These are phyloP conservation scores for Chaetorhynchus papuensis DNA, from an alignment of 2,113 vertebrate genomes.

Conservation along the genomic window DNA sequence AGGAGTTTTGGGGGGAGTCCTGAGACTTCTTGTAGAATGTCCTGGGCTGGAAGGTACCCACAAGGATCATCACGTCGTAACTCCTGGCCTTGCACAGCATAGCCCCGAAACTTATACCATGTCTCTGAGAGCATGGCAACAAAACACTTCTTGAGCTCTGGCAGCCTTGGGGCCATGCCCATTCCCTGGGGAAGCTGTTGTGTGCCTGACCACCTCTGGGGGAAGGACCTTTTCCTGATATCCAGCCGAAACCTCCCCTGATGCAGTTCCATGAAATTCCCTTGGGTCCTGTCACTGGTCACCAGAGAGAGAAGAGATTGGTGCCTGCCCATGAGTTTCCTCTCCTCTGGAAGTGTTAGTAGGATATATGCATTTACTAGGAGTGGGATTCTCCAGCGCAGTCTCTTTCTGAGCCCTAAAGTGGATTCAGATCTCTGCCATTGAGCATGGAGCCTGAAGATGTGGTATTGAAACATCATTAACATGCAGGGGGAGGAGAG, in stretches of 20 bases:
- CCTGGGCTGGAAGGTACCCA: background rate
- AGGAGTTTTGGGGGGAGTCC: fast-evolving
- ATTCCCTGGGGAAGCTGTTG: background rate
- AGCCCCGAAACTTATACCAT: background rate
- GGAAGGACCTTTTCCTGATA: background rate
- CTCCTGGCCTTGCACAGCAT: background rate
- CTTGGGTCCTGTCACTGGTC: background rate
- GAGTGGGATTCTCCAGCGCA: background rate
- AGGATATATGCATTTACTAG: background rate
- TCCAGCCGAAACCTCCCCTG: background rate
- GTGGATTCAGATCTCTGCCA: fast-evolving
- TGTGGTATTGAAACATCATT: background rate
- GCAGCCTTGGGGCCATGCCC: too few species aligned
- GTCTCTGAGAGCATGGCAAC: background rate
- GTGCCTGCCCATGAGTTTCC: background rate
- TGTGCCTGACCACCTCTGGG: background rate
- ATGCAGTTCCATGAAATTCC: background rate
- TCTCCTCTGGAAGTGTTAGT: background rate
- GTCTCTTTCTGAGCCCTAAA: background rate
- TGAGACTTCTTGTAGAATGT: background rate
- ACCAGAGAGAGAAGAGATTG: background rate
- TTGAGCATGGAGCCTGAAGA: background rate
- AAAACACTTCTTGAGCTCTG: background rate
- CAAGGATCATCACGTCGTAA: background rate
- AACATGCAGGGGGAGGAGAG: background rate